Evolutionary conservation across 2,797 vertebrate genomes (phyloP).

Genomic region (Platalea minor): DNA sequence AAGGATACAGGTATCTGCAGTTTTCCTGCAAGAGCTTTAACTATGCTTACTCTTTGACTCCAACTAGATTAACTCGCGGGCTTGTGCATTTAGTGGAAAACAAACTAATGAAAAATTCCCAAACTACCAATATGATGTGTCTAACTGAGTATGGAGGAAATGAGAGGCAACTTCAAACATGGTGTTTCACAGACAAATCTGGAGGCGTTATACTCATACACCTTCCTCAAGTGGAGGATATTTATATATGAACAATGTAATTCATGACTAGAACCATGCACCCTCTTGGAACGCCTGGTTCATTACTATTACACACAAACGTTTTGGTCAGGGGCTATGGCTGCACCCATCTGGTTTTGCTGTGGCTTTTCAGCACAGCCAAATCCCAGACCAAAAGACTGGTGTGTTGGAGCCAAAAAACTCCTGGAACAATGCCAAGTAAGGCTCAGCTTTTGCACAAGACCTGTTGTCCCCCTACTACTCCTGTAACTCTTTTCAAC

Average conservation of each 20-base stretch:
- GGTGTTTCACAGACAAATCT: not conserved
- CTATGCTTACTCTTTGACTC: not conserved
- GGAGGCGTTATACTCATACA: not conserved
- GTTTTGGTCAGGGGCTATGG: not conserved
- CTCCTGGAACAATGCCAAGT: not conserved
- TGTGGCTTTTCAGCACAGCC: not conserved
- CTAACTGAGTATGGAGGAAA: not conserved
- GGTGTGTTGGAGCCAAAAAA: not conserved
- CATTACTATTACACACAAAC: not conserved
- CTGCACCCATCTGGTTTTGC: not conserved
- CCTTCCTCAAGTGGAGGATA: not conserved
- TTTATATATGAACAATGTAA: not conserved
- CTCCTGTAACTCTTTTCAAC: not conserved
- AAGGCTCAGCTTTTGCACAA: not conserved
- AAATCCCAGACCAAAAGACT: not conserved
- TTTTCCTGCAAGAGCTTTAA: not conserved
- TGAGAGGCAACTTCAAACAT: not conserved
- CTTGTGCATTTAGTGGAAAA: not conserved
- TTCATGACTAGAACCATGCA: not conserved
- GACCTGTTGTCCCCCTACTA: too few species aligned
- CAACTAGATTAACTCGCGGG: not conserved
- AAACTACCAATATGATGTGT: not conserved
- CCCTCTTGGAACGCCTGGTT: not conserved
- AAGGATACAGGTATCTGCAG: not conserved
- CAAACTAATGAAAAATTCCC: not conserved